Conservation (phyloP, 2,113 vertebrate genomes). For the Emydura subglobosa region DNA sequence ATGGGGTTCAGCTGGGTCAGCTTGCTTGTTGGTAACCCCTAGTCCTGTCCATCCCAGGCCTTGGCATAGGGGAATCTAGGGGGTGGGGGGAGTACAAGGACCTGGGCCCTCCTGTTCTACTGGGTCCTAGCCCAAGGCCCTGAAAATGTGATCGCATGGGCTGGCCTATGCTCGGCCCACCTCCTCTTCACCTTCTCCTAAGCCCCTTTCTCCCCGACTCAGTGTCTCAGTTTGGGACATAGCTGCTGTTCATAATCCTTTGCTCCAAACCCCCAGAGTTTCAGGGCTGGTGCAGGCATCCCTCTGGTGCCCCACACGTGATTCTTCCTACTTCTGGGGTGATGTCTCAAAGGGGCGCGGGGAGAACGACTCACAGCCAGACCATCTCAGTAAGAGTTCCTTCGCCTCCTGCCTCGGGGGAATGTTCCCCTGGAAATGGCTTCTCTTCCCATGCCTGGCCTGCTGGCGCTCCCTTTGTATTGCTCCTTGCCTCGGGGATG, state of each 20-base stretch:
- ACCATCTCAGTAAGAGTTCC: too few relatives aligned
- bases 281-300: background rate
- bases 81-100: background rate
- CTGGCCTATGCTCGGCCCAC: background rate
- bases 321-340: background rate
- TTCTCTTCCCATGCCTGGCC: too few relatives aligned
- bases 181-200: background rate
- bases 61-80: background rate
- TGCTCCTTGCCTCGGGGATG: too few relatives aligned
- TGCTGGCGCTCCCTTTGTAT: background rate
- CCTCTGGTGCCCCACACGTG: background rate
- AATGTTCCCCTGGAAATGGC: too few relatives aligned
- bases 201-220: background rate
- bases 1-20: background rate
- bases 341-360: background rate
- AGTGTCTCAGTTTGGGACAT: background rate
- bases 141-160: background rate
- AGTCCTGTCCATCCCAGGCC: background rate
- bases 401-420: too few relatives aligned
- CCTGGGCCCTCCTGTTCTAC: background rate
- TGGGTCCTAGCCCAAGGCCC: background rate
- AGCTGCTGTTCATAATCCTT: background rate
- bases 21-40: background rate
- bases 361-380: too few relatives aligned
- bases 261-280: background rate